phyloP scores from a whole-genome alignment of 2,888 invertebrate species.

The Eristalinus aeneus region DNA sequence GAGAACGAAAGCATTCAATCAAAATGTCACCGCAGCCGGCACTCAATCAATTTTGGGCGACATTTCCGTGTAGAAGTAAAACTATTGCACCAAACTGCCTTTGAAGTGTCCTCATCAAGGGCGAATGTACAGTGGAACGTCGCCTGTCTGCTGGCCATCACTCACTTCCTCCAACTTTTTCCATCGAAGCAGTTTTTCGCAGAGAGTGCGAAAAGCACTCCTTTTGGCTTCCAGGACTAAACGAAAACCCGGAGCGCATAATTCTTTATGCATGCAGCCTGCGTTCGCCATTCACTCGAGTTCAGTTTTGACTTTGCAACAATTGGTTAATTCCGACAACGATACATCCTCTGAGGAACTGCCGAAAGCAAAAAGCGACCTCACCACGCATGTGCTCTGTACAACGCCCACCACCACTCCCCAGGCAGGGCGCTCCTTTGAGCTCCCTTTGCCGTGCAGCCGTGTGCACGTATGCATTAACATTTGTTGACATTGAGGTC shows the following conservation, averaged over 20 bases:
- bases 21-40: neutral
- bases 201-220: neutral
- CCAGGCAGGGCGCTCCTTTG: neutral
- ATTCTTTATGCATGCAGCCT: neutral
- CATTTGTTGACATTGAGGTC: neutral
- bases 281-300: neutral
- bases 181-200: constrained; percentile 11
- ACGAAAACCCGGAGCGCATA: neutral
- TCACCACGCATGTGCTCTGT: too few relatives aligned
- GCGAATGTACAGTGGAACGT: too few relatives aligned
- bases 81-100: neutral
- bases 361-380: neutral
- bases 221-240: neutral
- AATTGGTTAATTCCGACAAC: neutral
- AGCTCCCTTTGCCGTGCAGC: neutral
- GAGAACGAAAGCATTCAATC: neutral
- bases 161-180: neutral
- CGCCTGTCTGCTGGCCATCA: neutral
- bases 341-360: neutral
- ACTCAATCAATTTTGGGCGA: neutral
- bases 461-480: neutral
- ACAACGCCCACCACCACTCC: neutral
- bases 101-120: neutral
- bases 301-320: neutral
- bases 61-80: neutral